Percentiles rank a stretch among this genome's conserved stretches.
phyloP scores from a whole-genome alignment of 2,888 invertebrate genomes.

The Leucophenga montana region DNA sequence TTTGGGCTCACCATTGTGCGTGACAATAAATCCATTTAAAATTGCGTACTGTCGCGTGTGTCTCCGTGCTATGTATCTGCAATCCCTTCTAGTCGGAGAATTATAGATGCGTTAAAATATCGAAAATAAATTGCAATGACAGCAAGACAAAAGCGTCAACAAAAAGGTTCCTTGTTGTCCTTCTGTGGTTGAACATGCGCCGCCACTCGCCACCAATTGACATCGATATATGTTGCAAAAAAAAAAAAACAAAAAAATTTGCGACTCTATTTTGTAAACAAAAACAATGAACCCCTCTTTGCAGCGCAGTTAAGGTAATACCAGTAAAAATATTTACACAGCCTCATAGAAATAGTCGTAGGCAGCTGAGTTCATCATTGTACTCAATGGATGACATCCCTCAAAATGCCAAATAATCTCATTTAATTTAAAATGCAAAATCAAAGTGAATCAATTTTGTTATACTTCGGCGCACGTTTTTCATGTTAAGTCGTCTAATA shows the following conservation, averaged over 20 bases:
- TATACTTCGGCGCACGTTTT: conserved; percentile 54
- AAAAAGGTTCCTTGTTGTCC: conserved; percentile 30
- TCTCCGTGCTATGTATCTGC: neutral
- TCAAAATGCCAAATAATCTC: conserved; percentile 26
- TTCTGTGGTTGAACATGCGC: conserved; percentile 16
- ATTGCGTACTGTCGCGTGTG: conserved; percentile 59
- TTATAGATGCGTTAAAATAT: conserved; percentile 60
- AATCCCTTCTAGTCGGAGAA: conserved; percentile 43
- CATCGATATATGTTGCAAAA: conserved; percentile 36
- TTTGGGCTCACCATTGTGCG: conserved; percentile 46
- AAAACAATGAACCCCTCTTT: conserved; percentile 15
- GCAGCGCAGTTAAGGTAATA: conserved; percentile 37
- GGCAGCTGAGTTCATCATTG: neutral
- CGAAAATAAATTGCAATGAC: conserved; percentile 62
- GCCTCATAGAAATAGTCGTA: conserved; percentile 1
- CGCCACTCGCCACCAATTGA: conserved; percentile 57
- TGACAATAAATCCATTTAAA: conserved; percentile 66
- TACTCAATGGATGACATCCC: conserved; percentile 49
- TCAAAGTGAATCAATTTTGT: conserved; percentile 70
- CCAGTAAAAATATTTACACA: conserved; percentile 37
- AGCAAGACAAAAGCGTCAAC: conserved; percentile 59
- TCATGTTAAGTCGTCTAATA: conserved; percentile 60
- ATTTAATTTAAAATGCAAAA: conserved; percentile 64
- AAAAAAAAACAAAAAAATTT: conserved; percentile 26
- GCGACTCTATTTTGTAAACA: conserved; percentile 3